Conservation (phyloP, 2,888 invertebrate species). For the Andrena marginata region DNA sequence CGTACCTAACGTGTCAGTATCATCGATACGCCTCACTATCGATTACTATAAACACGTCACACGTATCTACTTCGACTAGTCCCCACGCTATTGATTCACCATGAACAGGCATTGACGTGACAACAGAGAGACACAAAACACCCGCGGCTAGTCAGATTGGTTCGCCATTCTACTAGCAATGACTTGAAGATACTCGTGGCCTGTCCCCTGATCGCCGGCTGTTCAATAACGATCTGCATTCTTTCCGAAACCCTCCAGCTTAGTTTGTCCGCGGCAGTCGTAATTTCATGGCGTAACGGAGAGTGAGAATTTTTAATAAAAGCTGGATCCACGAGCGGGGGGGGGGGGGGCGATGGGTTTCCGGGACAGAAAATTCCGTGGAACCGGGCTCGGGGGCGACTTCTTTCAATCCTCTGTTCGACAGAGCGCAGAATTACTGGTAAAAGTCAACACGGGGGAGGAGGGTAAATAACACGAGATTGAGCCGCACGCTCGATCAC, state of each 20-base stretch:
- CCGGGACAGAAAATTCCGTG: conserved; percentile 51
- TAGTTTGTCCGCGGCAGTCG: not conserved
- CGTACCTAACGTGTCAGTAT: no score
- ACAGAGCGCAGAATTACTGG: conserved; percentile 58
- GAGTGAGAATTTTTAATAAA: conserved; percentile 57
- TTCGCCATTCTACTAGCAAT: no score
- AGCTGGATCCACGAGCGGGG: conserved; percentile 22
- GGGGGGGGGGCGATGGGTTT: no score
- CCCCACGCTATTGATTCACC: no score
- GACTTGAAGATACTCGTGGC: no score
- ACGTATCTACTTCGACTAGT: no score
- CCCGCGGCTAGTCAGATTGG: no score
- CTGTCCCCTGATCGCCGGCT: not conserved
- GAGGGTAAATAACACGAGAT: conserved; percentile 65
- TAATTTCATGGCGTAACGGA: conserved; percentile 1
- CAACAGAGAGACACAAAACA: no score
- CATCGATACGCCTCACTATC: no score
- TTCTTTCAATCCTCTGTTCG: conserved; percentile 61
- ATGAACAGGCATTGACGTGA: no score
- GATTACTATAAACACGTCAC: no score
- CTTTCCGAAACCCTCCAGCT: not conserved
- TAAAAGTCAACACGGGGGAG: conserved; percentile 62
- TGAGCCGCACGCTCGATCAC: conserved; percentile 51
- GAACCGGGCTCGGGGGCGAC: conserved; percentile 35
- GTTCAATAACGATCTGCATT: not conserved